These are phyloP conservation scores for Amaurobius ferox DNA, from an alignment of 2,888 invertebrate species.

Conservation along the genomic window DNA sequence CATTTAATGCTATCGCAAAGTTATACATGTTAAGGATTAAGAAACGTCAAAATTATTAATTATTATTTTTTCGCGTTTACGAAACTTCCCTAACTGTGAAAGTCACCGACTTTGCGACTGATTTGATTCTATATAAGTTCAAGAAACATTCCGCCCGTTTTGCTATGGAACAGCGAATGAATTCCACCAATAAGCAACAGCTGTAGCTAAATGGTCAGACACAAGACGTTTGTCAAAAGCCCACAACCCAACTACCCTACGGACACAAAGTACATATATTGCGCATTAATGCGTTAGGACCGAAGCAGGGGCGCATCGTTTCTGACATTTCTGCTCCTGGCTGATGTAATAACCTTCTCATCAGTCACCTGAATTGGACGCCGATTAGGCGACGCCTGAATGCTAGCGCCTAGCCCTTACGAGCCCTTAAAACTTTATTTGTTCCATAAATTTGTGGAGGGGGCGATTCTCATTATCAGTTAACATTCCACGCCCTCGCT, in stretches of 20 bases:
- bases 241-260: constrained; percentile 43
- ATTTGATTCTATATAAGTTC: not conserved
- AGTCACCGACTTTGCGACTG: no score
- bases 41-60: no score
- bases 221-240: constrained; percentile 43
- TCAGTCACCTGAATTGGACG: constrained; percentile 64
- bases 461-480: constrained; percentile 11
- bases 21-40: no score
- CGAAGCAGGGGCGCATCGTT: not conserved
- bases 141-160: not conserved
- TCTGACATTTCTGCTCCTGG: not conserved
- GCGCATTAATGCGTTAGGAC: constrained; percentile 44
- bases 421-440: constrained; percentile 56
- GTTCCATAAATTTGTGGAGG: constrained; percentile 56
- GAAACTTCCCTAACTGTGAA: no score
- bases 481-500: constrained; percentile 5
- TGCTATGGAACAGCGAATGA: not conserved
- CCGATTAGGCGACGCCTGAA: constrained; percentile 61
- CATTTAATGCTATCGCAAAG: no score
- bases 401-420: not conserved
- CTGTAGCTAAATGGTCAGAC: constrained; percentile 40
- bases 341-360: constrained; percentile 53
- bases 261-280: constrained; percentile 34
- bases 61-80: no score
- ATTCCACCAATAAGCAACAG: constrained; percentile 26